Percentiles rank a stretch among this genome's conserved stretches.
Conservation (phyloP, 2,113 vertebrate genomes). For the Sturnus vulgaris region DNA sequence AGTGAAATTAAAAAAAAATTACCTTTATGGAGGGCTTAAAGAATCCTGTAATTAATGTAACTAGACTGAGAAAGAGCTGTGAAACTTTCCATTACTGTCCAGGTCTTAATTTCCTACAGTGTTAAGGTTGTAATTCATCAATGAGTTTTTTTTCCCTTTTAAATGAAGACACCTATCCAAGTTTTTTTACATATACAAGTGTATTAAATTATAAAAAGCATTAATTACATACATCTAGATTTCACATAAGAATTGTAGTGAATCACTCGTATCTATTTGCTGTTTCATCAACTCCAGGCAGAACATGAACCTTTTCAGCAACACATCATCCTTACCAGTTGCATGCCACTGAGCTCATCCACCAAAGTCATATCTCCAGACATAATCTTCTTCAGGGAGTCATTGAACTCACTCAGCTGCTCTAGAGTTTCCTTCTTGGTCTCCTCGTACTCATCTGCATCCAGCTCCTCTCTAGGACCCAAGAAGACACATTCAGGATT, state of each 20-base stretch:
- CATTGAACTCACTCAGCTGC: slow-evolving; percentile 92
- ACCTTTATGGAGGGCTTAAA: not conserved
- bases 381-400: slow-evolving; percentile 95
- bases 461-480: slow-evolving; percentile 86
- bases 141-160: not conserved
- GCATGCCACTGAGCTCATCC: slow-evolving; percentile 95
- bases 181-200: not conserved
- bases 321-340: slow-evolving; percentile 82
- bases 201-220: not conserved
- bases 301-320: not conserved
- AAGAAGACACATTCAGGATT: not conserved
- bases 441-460: slow-evolving; percentile 95
- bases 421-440: slow-evolving; percentile 97
- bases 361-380: slow-evolving; percentile 96
- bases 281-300: not conserved
- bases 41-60: not conserved
- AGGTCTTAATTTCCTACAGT: not conserved
- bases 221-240: not conserved
- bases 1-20: not conserved
- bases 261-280: not conserved
- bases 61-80: not conserved
- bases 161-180: not conserved
- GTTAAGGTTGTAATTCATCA: not conserved
- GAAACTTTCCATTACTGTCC: not conserved
- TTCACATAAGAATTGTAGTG: not conserved